phyloP scores from a whole-genome alignment of 2,797 vertebrate genomes.

The Sternotherus odoratus region DNA sequence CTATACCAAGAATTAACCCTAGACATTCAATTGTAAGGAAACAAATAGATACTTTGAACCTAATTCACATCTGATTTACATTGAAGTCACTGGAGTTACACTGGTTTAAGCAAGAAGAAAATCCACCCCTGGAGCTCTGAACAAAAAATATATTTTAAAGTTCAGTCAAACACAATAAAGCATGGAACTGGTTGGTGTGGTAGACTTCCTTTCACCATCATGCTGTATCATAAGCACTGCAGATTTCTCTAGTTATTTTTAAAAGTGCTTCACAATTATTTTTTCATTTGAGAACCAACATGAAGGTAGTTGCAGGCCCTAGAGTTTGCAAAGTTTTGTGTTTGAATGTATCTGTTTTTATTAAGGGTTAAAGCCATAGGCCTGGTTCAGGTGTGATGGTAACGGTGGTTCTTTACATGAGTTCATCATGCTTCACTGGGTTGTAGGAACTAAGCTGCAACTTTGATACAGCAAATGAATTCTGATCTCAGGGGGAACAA shows the following conservation, averaged over 20 bases:
- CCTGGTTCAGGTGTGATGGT: background rate
- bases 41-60: background rate
- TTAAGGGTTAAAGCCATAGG: background rate
- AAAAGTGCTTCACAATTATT: background rate
- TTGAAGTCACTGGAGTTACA: background rate
- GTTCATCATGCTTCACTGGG: background rate
- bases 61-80: background rate
- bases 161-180: background rate
- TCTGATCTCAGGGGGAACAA: background rate
- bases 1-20: background rate
- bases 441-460: fast-evolving
- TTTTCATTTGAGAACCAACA: fast-evolving
- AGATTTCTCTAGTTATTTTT: background rate
- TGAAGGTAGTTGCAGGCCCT: background rate
- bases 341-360: background rate
- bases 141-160: background rate
- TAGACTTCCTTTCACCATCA: background rate
- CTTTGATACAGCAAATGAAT: background rate
- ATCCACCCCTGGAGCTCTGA: background rate
- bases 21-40: background rate
- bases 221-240: background rate
- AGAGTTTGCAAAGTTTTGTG: background rate
- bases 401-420: fast-evolving
- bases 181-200: background rate
- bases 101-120: background rate